Base-by-base conservation (phyloP, 2,888 invertebrate genomes). In the Leptogaster cylindrica region DNA sequence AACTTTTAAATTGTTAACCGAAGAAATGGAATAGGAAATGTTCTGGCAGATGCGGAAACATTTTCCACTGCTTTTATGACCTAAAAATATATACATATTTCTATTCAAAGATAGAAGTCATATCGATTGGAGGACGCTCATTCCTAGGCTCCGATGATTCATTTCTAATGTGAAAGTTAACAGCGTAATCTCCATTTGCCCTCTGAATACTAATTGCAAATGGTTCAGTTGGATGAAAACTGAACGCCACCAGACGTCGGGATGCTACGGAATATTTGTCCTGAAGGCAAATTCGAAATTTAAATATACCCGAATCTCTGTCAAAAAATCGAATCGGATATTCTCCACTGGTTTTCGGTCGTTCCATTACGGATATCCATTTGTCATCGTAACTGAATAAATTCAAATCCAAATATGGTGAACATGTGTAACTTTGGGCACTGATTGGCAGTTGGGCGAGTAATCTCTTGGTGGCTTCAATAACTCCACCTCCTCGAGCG, bases 331-430 rank as follows among this genome's bases (percentile, higher is more conserved):
- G 86, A 73, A 97, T 95, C 0, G 97, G 95, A 79, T 92, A 91
- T 81, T 95, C 93, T 65, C 92, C 92, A 81, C 93, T 94, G 23
- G 92, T 90, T 81, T 95, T 97, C 0, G 97, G 97, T 66, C 97
- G 84, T 81, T 97, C 97, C 89, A 97, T 89, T 48, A 93, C 90
- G 0, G 97, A 96, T 0, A 97, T 92, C 89, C 93, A 93, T 79
- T 95, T 95, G 78, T 97, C 96, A 76, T 97, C 97, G 76, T 97
- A 97, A 77, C 91, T 93, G 79, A 96, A 97, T 20, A 97, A 82
- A 1, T 92, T 89, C 72, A 93, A 84, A 82, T 97, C 97, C 65
- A 97, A 84, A 80, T 97, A 97, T 0, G 97, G 97, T 33, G 95
- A 93, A 67, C 91, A 89, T 72, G 93, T 92, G 77, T 93, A 97